Base-by-base conservation (phyloP, 64 coral and sea anemone species). In the Porites lutea region DNA sequence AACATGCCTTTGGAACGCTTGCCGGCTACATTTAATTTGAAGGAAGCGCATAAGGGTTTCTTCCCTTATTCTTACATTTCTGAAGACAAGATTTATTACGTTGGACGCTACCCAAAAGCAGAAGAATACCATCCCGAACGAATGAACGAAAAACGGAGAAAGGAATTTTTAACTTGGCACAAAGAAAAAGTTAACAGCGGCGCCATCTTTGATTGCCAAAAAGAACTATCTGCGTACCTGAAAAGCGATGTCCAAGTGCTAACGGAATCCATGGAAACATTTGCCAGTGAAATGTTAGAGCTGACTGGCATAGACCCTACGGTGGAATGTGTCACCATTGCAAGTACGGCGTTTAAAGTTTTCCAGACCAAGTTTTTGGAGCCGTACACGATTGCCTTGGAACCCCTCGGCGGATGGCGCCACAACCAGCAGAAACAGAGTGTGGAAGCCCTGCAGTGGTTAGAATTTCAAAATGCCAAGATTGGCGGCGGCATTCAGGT, bases 21-120 rank as follows among this genome's bases (percentile, higher is more conserved):
- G 18, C 72, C 88, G 3, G 37, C 53, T 19, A 81, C 93, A 5
- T 90, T 95, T 58, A 82, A 27, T 0, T 6, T 51, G 62, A 52
- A 21, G 0, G 62, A 80, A 6, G 23, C 74, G 23, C 65, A 77
- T 10, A 95, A 90, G 37, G 93, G 88, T 1, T 90, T 37, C 21
- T 95, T 95, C 44, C 93, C 87, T 6, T 82, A 90, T 59, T 79
- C 86, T 14, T 95, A 90, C 19, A 95, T 90, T 45, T 87, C 71
- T 0, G 13, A 5, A 0, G 59, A 8, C 1, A 58, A 95, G 6
- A 48, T 61, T 44, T 9, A 52, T 13, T 95, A 95, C 44, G 65
- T 72, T 8, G 93, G 81, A 1, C 4, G 50, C 57, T 61, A 83
- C 4, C 66, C 66, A 4, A 5, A 22, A 3, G 8, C 6, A 7